phyloP scores from a whole-genome alignment of 2,797 vertebrate genomes.

The Cyclura pinguis region DNA sequence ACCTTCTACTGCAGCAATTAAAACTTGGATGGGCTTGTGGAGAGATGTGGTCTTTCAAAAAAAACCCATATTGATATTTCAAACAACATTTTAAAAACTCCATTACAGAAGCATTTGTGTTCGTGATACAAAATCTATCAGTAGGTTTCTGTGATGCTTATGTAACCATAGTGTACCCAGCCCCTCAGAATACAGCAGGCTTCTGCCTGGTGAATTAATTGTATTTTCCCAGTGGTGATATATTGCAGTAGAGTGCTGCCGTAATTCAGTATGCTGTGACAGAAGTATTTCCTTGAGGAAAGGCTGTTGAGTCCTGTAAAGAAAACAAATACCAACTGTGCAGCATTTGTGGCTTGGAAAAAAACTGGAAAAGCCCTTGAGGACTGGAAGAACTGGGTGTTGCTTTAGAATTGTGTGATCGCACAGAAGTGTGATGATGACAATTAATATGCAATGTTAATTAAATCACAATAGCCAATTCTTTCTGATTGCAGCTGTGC shows the following conservation, averaged over 20 bases:
- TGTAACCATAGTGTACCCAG: not conserved
- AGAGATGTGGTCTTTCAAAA: no score
- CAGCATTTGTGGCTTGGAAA: not conserved
- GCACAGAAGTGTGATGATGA: not conserved
- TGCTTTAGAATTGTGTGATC: not conserved
- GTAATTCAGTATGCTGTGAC: not conserved
- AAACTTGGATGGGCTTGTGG: no score
- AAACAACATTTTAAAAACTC: not conserved
- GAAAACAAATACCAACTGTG: not conserved
- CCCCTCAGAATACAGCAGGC: not conserved
- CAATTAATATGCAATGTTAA: not conserved
- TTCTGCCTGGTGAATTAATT: not conserved
- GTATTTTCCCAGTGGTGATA: not conserved
- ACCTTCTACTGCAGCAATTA: no score
- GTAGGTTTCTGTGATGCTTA: not conserved
- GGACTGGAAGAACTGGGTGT: not conserved
- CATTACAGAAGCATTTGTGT: not conserved
- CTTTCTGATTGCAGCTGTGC: not conserved
- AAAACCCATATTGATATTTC: no score
- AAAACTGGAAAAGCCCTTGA: not conserved
- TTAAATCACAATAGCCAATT: not conserved
- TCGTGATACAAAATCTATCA: not conserved
- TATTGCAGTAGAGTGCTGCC: not conserved
- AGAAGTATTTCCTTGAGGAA: not conserved
- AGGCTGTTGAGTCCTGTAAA: not conserved